These are phyloP conservation scores for Malthinus flaveolus DNA, from an alignment of 2,888 invertebrate genomes.

Conservation along the genomic window DNA sequence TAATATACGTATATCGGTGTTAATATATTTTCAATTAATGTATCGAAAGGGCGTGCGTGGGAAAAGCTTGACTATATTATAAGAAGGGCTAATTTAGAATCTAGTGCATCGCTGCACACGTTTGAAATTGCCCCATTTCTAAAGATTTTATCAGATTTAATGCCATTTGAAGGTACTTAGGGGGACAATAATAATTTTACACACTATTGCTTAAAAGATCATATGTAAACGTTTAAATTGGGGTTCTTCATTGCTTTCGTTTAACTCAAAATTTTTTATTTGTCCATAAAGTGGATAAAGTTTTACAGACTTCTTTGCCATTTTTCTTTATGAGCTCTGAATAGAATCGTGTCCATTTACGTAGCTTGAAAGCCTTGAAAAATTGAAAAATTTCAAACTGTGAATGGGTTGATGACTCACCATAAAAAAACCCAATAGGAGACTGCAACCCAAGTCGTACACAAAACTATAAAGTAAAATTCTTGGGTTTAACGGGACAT, in stretches of 20 bases:
- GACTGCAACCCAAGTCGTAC: too few species aligned
- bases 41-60: slow-evolving; percentile 14
- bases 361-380: too few species aligned
- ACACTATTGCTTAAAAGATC: slow-evolving; percentile 11
- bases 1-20: background rate
- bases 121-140: slow-evolving; percentile 5
- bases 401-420: too few species aligned
- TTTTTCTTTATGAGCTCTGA: too few species aligned
- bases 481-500: too few species aligned
- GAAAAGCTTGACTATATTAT: slow-evolving; percentile 5
- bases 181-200: slow-evolving; percentile 5
- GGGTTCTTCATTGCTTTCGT: background rate
- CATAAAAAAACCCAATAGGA: too few species aligned
- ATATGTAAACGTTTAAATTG: background rate
- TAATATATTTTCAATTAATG: slow-evolving; percentile 2
- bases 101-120: slow-evolving; percentile 14
- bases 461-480: too few species aligned
- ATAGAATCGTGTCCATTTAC: too few species aligned
- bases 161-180: slow-evolving; percentile 17
- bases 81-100: slow-evolving; percentile 7
- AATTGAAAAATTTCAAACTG: too few species aligned
- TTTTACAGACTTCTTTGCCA: too few species aligned
- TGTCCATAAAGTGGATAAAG: too few species aligned
- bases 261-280: too few species aligned
- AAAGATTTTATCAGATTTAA: slow-evolving; percentile 18